Evolutionary conservation across 2,888 invertebrate genomes (phyloP).

Genomic region (Drosophila sordidapex): DNA sequence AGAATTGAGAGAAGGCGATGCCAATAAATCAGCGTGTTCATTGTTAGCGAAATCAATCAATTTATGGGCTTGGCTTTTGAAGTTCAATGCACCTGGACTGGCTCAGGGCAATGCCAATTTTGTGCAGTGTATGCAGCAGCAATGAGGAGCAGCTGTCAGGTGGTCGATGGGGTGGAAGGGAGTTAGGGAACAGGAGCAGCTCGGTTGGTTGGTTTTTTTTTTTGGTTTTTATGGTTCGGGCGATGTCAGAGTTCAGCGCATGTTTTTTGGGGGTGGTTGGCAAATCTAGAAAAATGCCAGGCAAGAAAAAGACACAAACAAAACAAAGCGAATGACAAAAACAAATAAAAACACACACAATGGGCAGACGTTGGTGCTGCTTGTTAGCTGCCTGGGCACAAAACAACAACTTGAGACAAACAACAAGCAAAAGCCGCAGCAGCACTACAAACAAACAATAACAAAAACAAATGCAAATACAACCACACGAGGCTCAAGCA

Average conservation of each 20-base stretch:
- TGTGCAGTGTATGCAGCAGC: conserved; percentile 45
- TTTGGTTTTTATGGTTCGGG: conserved; percentile 13
- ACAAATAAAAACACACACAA: conserved; percentile 49
- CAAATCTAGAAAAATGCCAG: conserved; percentile 77
- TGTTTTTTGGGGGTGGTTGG: conserved; percentile 76
- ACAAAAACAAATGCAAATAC: conserved; percentile 65
- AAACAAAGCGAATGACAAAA: conserved; percentile 10
- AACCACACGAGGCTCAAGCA: conserved; percentile 1
- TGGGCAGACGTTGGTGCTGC: conserved; percentile 76
- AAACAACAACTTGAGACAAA: conserved; percentile 71
- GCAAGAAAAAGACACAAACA: conserved; percentile 26
- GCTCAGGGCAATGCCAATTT: conserved; percentile 51
- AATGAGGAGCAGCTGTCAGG: conserved; percentile 4
- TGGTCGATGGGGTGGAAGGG: neutral
- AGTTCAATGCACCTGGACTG: conserved; percentile 57
- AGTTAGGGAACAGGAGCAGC: conserved; percentile 35
- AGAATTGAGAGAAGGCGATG: conserved; percentile 65
- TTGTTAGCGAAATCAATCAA: conserved; percentile 67
- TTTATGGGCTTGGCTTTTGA: conserved; percentile 68
- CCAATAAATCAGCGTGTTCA: conserved; percentile 57
- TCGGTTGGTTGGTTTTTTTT: conserved; percentile 2
- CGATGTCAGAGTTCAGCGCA: conserved; percentile 78
- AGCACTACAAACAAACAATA: conserved; percentile 33
- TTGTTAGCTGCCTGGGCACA: conserved; percentile 54
- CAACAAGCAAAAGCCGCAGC: conserved; percentile 74